Evolutionary conservation across 2,888 invertebrate genomes (phyloP).

Genomic region (Pterostichus madidus): DNA sequence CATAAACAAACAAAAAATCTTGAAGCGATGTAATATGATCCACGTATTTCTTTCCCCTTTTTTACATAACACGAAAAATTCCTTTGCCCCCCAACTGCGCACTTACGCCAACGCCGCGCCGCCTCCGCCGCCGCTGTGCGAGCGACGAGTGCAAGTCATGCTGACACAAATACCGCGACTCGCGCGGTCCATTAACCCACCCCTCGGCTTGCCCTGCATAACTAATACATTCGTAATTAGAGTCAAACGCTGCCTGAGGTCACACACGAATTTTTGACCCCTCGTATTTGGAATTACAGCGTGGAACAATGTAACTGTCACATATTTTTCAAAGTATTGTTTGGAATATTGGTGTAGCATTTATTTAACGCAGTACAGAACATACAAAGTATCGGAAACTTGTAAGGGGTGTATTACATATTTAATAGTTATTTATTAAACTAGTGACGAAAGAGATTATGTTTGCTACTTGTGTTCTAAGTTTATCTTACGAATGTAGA

Average conservation of each 20-base stretch:
- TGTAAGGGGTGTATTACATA: too few species aligned
- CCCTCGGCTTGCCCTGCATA: constrained; percentile 47
- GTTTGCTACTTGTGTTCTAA: too few species aligned
- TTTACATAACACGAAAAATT: constrained; percentile 65
- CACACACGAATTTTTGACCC: constrained; percentile 36
- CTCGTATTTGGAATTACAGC: constrained; percentile 21
- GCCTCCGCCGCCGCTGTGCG: constrained; percentile 15
- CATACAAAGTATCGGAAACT: too few species aligned
- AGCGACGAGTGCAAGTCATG: constrained; percentile 58
- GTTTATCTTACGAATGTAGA: too few species aligned
- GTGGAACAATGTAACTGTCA: background rate
- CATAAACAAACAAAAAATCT: constrained; percentile 47
- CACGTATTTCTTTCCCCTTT: constrained; percentile 46
- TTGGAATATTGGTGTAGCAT: background rate
- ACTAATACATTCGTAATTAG: constrained; percentile 46
- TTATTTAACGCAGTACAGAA: background rate
- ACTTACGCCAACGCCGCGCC: constrained; percentile 24
- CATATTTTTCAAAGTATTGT: background rate
- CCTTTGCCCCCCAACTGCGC: constrained; percentile 57
- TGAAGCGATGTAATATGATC: constrained; percentile 7
- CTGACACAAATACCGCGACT: constrained; percentile 58
- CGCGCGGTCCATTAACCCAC: constrained; percentile 57
- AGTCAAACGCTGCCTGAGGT: constrained; percentile 11
- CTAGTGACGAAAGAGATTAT: too few species aligned
- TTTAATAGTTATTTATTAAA: too few species aligned